phyloP scores from a whole-genome alignment of 1,140 invertebrate species.

The Muscidifurax raptorellus region DNA sequence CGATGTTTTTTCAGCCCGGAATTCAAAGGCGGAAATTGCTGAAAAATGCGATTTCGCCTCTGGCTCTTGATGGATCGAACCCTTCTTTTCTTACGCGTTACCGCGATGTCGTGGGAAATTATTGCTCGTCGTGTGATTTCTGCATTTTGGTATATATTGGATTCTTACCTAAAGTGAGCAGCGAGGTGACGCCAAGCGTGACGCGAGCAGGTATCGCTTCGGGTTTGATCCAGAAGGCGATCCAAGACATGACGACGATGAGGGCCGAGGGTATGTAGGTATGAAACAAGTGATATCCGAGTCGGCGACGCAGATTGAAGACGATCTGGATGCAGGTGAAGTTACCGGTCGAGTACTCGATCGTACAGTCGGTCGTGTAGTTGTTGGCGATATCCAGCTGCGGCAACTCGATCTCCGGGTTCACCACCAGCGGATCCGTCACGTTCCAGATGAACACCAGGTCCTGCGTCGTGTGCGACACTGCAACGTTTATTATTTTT shows the following conservation, averaged over 20 bases:
- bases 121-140: neutral
- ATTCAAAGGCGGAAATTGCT: too few species aligned
- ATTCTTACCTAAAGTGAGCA: slow-evolving; percentile 83
- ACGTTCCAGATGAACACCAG: slow-evolving; percentile 92
- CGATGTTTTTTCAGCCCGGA: too few species aligned
- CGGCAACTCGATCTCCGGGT: slow-evolving; percentile 90
- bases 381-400: slow-evolving; percentile 92
- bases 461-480: slow-evolving; percentile 90
- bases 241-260: slow-evolving; percentile 95
- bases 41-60: too few species aligned
- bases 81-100: neutral
- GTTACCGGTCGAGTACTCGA: slow-evolving; percentile 92
- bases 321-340: slow-evolving; percentile 92
- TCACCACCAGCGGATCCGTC: slow-evolving; percentile 90
- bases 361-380: slow-evolving; percentile 91
- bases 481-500: slow-evolving; percentile 71
- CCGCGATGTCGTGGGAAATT: too few species aligned
- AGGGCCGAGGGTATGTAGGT: slow-evolving; percentile 93
- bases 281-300: slow-evolving; percentile 93
- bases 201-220: slow-evolving; percentile 90
- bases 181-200: slow-evolving; percentile 88
- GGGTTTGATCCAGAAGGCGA: slow-evolving; percentile 95
- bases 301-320: slow-evolving; percentile 86
- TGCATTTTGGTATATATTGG: neutral
- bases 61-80: neutral